Base-by-base conservation (phyloP, 2,888 invertebrate species). In the Conops quadrifasciatus region DNA sequence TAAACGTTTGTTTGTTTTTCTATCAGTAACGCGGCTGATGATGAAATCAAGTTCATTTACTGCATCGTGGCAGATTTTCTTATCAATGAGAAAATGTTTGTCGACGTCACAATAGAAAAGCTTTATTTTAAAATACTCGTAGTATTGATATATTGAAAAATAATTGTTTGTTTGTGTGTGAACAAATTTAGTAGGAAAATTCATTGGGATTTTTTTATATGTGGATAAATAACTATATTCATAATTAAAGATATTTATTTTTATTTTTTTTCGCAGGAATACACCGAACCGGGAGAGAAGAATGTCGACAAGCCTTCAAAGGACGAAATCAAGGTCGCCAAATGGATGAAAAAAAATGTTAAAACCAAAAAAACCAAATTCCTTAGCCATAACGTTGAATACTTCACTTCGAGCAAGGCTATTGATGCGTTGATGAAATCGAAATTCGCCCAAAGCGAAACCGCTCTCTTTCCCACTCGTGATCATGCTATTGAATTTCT, bases 301-400 rank as follows among this genome's bases (percentile, higher is more conserved):
- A 85, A 87, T 28, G 87, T 89, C 1, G 92, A 93, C 72, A 94
- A 94, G 85, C 92, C 94, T 1, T 89, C 93, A 0, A 97, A 96
- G 85, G 94, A 96, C 72, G 97, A 98, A 85, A 96, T 95, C 85
- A 90, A 92, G 0, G 91, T 99, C 60, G 98, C 97, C 0, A 96
- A 96, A 85, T 97, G 96, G 93, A 88, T 99, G 78, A 92, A 95
- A 69, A 94, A 94, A 76, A 96, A 97, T 87, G 92, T 97, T 28
- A 96, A 95, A 47, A 94, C 93, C 2, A 97, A 98, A 87, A 96
- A 95, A 85, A 98, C 97, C 0, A 97, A 97, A 86, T 96, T 98
- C 84, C 89, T 97, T 66, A 96, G 95, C 82, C 98, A 98, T 85
- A 94, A 96, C 86, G 98, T 98, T 15, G 95, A 97, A 84, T 98